Evolutionary conservation across 2,113 vertebrate genomes (phyloP), one percentile per base, ranked within the genome.

Genomic region (Tiliqua scincoides): DNA sequence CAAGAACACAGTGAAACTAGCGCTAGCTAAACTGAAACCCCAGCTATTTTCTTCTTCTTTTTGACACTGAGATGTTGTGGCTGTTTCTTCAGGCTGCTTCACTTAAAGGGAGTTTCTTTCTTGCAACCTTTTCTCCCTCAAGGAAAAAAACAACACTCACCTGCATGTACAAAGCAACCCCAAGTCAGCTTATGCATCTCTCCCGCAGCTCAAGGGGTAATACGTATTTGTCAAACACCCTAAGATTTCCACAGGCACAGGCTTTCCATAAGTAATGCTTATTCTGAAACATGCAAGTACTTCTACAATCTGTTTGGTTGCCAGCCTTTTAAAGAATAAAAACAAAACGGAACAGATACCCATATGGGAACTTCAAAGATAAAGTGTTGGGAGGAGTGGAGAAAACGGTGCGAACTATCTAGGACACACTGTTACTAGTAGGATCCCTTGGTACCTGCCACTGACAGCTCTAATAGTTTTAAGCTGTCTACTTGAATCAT

Each of bases 1-100:
- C 63, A 91, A 75, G 37, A 87, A 89, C 14, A 21, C 83, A 68
- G 32, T 59, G 18, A 84, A 82, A 65, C 76, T 67, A 89, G 54
- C 4, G 88, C 59, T 48, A 89, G 85, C 18, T 87, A 52, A 92
- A 90, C 12, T 59, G 87, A 89, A 85, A 83, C 17, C 0, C 0
- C 35, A 84, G 21, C 6, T 91, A 57, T 48, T 84, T 57, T 76
- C 9, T 67, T 27, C 89, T 48, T 40, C 85, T 65, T 77, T 17
- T 43, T n/a, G 27, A 87, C 85, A 81, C 27, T 85, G 80, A 89
- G 82, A 11, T 27, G 4, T 88, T 78, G 81, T 21, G 25, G 6
- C 17, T 68, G 30, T 84, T 87, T 80, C 21, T 59, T 90, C 57
- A 84, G 35, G 21, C 54, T 71, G 59, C 18, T 86, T 27, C 48